Conservation (phyloP, 2,797 vertebrate species). For the Gymnoscopelus microlampas region DNA sequence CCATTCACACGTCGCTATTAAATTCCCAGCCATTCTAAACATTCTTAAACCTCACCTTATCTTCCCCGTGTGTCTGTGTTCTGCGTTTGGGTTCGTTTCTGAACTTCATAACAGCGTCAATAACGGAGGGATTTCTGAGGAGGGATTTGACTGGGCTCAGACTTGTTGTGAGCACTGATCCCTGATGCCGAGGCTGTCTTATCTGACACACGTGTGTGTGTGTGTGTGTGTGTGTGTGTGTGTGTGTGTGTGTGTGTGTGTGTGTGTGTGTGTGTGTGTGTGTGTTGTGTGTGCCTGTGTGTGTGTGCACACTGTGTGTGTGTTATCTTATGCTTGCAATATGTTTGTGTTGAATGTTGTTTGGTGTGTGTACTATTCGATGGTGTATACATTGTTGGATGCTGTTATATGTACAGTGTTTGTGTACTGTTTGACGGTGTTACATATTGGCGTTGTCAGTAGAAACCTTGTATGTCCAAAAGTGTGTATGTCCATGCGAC, state of each 20-base stretch:
- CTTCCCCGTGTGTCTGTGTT: no score
- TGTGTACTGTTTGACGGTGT: not conserved
- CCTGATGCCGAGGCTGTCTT: constrained; percentile 68
- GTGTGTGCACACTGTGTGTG: not conserved
- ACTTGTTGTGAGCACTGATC: constrained; percentile 66
- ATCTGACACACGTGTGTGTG: constrained; percentile 58
- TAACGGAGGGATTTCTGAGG: constrained; percentile 64
- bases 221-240: constrained; percentile 21
- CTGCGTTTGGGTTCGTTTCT: no score
- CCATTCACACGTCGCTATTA: no score
- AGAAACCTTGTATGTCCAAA: no score
- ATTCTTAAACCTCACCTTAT: no score
- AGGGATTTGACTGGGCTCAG: constrained; percentile 66
- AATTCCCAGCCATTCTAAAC: no score
- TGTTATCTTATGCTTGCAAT: not conserved
- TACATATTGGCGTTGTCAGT: no score
- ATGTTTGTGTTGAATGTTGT: no score
- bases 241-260: constrained; percentile 8
- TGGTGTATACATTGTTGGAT: no score
- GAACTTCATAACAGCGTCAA: constrained; percentile 40
- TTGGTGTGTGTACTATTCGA: no score
- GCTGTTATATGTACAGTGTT: not conserved
- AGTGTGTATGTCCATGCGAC: no score
- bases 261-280: not conserved
- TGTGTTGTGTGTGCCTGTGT: constrained; percentile 4